These are phyloP conservation scores for Festucalex cinctus DNA, from an alignment of 2,113 vertebrate genomes.

Conservation along the genomic window DNA sequence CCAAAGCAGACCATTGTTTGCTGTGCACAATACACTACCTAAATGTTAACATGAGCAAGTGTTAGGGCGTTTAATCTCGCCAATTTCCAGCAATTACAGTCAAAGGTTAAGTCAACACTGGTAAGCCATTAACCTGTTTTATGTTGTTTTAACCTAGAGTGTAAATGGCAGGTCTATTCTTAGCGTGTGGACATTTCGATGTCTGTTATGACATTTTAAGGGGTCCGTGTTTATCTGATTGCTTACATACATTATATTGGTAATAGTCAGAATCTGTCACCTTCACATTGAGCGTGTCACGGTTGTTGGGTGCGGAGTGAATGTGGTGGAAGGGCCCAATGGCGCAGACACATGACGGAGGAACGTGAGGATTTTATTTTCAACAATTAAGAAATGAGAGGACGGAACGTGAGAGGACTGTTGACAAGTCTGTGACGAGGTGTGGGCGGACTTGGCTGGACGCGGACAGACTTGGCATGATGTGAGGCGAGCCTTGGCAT, in stretches of 20 bases:
- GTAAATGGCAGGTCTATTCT: conserved; percentile 28
- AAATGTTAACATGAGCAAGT: background rate
- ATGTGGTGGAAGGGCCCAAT: no score
- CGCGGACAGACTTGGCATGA: no score
- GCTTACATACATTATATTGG: conserved; percentile 1
- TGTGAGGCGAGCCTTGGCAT: no score
- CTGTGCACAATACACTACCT: background rate
- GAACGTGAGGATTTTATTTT: no score
- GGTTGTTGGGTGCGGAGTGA: no score
- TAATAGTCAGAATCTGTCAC: conserved; percentile 29
- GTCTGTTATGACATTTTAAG: background rate
- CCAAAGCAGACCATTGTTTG: background rate
- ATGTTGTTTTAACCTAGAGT: conserved; percentile 37
- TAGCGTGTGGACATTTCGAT: conserved; percentile 9
- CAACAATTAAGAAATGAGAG: no score
- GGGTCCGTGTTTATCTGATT: background rate
- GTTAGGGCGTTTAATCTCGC: background rate
- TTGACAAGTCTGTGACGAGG: no score
- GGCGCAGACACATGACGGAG: no score
- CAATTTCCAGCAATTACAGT: conserved; percentile 16
- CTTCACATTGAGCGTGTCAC: conserved; percentile 37
- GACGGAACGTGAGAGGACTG: no score
- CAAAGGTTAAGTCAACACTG: conserved; percentile 27
- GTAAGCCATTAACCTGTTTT: conserved; percentile 35
- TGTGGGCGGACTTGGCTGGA: no score